These are phyloP conservation scores for Lordiphosa stackelbergi DNA, from an alignment of 1,140 invertebrate genomes.

Conservation along the genomic window DNA sequence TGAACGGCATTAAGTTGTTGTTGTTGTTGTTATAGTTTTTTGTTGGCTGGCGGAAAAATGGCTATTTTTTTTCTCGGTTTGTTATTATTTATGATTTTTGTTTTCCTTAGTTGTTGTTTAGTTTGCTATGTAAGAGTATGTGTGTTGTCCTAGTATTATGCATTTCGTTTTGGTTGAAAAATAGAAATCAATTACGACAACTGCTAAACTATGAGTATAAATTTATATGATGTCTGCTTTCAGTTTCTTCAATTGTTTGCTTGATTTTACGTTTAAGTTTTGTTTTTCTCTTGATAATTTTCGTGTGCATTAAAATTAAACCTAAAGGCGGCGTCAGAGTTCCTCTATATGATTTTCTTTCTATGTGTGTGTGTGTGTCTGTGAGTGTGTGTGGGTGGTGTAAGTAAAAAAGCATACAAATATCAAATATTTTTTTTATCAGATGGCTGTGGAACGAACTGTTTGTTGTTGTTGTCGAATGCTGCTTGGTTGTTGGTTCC, in stretches of 20 bases:
- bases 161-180: slow-evolving; percentile 51
- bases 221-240: slow-evolving; percentile 45
- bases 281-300: slow-evolving; percentile 33
- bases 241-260: slow-evolving; percentile 25
- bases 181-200: slow-evolving; percentile 60
- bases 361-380: slow-evolving; percentile 34
- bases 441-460: slow-evolving; percentile 44
- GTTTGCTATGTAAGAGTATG: slow-evolving; percentile 57
- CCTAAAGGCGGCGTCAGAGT: slow-evolving; percentile 46
- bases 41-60: slow-evolving; percentile 50
- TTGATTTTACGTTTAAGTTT: slow-evolving; percentile 42
- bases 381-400: slow-evolving; percentile 30
- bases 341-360: slow-evolving; percentile 37
- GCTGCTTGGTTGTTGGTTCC: slow-evolving; percentile 61
- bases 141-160: slow-evolving; percentile 46
- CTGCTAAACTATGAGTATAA: slow-evolving; percentile 69
- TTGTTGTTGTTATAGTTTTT: slow-evolving; percentile 38
- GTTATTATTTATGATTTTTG: slow-evolving; percentile 23
- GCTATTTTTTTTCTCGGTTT: slow-evolving; percentile 35
- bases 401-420: slow-evolving; percentile 76
- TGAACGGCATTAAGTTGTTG: slow-evolving; percentile 58
- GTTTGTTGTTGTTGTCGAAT: slow-evolving; percentile 33
- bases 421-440: slow-evolving; percentile 57
- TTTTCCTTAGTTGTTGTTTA: not conserved
- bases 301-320: slow-evolving; percentile 55